Evolutionary conservation across 2,113 vertebrate species (phyloP), one percentile per base, ranked within the genome.

Genomic region (Tenebrosternarchus preto): DNA sequence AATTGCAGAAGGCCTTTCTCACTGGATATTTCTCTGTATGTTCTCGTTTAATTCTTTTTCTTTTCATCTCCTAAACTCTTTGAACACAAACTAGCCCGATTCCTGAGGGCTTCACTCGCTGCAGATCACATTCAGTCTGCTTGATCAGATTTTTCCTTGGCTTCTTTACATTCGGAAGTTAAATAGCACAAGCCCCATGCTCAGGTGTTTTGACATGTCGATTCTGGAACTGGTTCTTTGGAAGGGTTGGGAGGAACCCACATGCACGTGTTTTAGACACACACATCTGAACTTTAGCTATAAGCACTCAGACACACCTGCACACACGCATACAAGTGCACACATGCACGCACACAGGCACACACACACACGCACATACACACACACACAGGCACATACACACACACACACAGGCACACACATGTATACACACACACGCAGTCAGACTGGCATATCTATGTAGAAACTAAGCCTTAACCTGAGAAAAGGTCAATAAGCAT

Each of bases 141-240:
- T 76, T 79, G 79, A 83, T 79, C 59, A 72, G 72, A 83, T 83
- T 33, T 67, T 66, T 78, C 64, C 46, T 60, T 43, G 22, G 50
- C 64, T 72, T 61, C 72, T 70, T 73, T 57, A 80, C 7, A 60
- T 64, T 78, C 15, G 12, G n/a, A 80, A 57, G 46, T 80, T 74
- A 50, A 59, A 43, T 39, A 71, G 72, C 59, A 53, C 67, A 76
- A 76, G 74, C 25, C 36, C 29, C 50, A 43, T 24, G 16, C 36
- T 78, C 59, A 60, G 81, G 56, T 80, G 78, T 81, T 77, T 77
- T 83, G 77, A 83, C 81, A 80, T 85, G 74, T 78, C 78, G 64
- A 20, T 61, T 77, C 76, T 79, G 79, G 79, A 72, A 56, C 66
- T 68, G 39, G 27, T 76, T 83, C 68, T 70, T 55, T 57, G 24